These are phyloP conservation scores for Listronotus bonariensis DNA, from an alignment of 1,140 invertebrate species.

Conservation along the genomic window DNA sequence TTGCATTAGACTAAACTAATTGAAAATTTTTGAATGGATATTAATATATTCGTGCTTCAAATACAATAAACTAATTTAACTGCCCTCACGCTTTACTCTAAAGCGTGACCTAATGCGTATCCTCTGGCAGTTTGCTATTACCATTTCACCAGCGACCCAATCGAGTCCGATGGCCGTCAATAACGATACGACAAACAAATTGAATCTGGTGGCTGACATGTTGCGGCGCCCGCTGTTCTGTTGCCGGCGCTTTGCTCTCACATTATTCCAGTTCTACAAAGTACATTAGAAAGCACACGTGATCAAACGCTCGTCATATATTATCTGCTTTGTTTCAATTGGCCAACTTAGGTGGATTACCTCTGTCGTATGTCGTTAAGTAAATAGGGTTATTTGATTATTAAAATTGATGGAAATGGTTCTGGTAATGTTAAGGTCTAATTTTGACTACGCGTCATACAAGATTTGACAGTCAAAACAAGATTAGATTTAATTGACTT, in stretches of 20 bases:
- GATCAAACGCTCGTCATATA: slow-evolving; percentile 16
- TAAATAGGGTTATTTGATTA: slow-evolving; percentile 16
- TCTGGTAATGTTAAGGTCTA: slow-evolving; percentile 3
- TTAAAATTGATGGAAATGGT: slow-evolving; percentile 20
- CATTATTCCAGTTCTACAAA: slow-evolving; percentile 31
- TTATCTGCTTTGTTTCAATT: slow-evolving; percentile 24
- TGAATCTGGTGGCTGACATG: slow-evolving; percentile 26
- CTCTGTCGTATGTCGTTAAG: slow-evolving; percentile 19
- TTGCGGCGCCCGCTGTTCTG: slow-evolving; percentile 15
- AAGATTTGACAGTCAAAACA: no score
- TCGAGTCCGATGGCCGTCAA: slow-evolving; percentile 15
- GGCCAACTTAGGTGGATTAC: slow-evolving; percentile 24
- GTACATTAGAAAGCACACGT: slow-evolving; percentile 36
- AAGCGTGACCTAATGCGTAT: no score
- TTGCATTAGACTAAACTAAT: no score
- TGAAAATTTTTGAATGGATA: no score
- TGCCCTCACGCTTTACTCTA: no score
- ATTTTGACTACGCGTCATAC: no score
- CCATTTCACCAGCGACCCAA: no score
- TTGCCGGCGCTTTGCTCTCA: neutral
- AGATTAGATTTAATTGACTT: no score
- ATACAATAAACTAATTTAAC: no score
- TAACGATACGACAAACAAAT: slow-evolving; percentile 37
- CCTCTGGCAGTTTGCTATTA: no score
- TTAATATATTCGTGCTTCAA: no score